phyloP scores from a whole-genome alignment of 2,888 invertebrate genomes.

The Hybos culiciformis region DNA sequence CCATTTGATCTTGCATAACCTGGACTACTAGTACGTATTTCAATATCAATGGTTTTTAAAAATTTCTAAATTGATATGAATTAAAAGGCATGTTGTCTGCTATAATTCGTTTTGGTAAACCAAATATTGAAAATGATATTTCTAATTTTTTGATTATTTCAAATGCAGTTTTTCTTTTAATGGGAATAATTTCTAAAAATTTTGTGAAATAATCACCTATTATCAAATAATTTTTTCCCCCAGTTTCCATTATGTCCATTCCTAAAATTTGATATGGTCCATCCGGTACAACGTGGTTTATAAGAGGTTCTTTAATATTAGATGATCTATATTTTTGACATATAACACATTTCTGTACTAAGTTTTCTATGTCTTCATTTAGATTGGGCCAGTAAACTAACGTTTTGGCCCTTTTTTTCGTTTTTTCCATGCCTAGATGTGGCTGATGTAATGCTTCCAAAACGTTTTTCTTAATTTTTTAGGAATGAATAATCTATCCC shows the following conservation, averaged over 20 bases:
- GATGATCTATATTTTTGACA: slow-evolving; percentile 10
- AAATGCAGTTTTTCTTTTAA: slow-evolving; percentile 12
- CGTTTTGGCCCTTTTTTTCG: slow-evolving; percentile 15
- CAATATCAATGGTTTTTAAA: neutral
- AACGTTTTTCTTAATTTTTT: slow-evolving; percentile 11
- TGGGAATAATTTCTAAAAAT: slow-evolving; percentile 14
- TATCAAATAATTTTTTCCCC: slow-evolving; percentile 8
- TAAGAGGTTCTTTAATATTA: slow-evolving; percentile 12
- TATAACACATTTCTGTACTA: slow-evolving; percentile 7
- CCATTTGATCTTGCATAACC: neutral
- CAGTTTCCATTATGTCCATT: slow-evolving; percentile 12
- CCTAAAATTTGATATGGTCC: slow-evolving; percentile 7
- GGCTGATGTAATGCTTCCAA: slow-evolving; percentile 15
- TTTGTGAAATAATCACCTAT: slow-evolving; percentile 12
- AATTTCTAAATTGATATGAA: neutral
- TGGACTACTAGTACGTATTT: neutral
- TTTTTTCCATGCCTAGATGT: slow-evolving; percentile 18
- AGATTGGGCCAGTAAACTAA: slow-evolving; percentile 19
- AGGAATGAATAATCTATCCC: slow-evolving; percentile 15
- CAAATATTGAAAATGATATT: slow-evolving; percentile 13
- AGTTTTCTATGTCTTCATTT: slow-evolving; percentile 14
- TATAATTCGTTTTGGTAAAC: slow-evolving; percentile 12
- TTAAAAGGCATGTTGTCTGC: slow-evolving; percentile 7
- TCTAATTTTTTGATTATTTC: slow-evolving; percentile 12
- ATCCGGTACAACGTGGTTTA: slow-evolving; percentile 8